phyloP scores from a whole-genome alignment of 2,888 invertebrate genomes.

The Argyresthia albistria region DNA sequence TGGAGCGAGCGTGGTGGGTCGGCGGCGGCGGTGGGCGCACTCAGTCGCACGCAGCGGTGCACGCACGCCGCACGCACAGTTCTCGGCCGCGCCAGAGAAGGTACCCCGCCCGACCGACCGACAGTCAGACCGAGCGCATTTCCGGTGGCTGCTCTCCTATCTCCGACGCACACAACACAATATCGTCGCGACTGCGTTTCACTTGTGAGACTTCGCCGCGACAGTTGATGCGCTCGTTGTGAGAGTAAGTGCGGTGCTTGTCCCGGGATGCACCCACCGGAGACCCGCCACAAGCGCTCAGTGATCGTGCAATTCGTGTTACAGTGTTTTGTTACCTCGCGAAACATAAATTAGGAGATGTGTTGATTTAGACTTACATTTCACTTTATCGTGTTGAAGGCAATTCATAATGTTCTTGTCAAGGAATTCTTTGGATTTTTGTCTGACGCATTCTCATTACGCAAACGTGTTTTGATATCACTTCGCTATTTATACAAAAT shows the following conservation, averaged over 20 bases:
- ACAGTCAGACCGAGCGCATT: constrained; percentile 51
- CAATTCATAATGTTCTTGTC: background rate
- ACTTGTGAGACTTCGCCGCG: background rate
- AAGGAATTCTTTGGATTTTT: background rate
- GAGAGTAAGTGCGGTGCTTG: background rate
- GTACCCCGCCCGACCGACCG: constrained; percentile 38
- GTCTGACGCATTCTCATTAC: background rate
- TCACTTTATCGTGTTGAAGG: background rate
- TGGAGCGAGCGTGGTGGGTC: constrained; percentile 10
- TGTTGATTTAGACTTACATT: constrained; percentile 42
- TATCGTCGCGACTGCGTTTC: background rate
- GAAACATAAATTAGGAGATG: constrained; percentile 25
- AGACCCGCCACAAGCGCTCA: background rate
- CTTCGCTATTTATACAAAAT: background rate
- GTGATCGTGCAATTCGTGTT: constrained; percentile 8
- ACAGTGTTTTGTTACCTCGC: constrained; percentile 13
- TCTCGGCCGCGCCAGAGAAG: constrained; percentile 69
- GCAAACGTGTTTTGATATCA: background rate
- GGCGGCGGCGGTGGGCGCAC: constrained; percentile 71
- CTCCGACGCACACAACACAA: background rate
- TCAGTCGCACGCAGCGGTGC: constrained; percentile 65
- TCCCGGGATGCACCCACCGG: background rate
- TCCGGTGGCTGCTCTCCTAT: constrained; percentile 55
- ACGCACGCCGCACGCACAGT: constrained; percentile 69
- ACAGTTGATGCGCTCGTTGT: background rate